Evolutionary conservation across 2,113 vertebrate genomes (phyloP).

Genomic region (Cyprinus carpio): DNA sequence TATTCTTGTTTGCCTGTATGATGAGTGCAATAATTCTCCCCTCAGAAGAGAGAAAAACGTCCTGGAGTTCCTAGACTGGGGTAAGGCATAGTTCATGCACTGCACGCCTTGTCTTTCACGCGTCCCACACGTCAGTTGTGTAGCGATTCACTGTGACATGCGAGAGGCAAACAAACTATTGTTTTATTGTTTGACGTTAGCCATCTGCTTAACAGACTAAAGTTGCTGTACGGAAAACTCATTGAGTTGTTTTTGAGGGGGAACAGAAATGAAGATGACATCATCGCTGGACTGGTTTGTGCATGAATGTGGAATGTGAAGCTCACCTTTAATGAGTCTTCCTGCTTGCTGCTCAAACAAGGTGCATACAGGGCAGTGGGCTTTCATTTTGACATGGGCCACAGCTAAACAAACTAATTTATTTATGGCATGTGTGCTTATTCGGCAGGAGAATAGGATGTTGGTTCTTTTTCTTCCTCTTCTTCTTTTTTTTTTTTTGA

Average conservation of each 20-base stretch:
- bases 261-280: slow-evolving; percentile 54
- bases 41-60: slow-evolving; percentile 96
- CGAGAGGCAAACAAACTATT: slow-evolving; percentile 32
- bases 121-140: slow-evolving; percentile 5
- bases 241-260: slow-evolving; percentile 43
- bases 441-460: not conserved
- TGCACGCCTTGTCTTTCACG: not conserved
- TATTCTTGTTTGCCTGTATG: slow-evolving; percentile 95
- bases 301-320: slow-evolving; percentile 78
- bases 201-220: slow-evolving; percentile 16
- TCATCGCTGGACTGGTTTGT: slow-evolving; percentile 72
- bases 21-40: slow-evolving; percentile 96
- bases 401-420: not conserved
- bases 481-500: not conserved
- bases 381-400: slow-evolving; percentile 66
- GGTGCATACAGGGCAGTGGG: slow-evolving; percentile 51
- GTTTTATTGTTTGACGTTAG: slow-evolving; percentile 58
- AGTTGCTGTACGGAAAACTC: slow-evolving; percentile 17
- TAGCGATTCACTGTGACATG: slow-evolving; percentile 28
- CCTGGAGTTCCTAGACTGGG: slow-evolving; percentile 95
- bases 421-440: not conserved
- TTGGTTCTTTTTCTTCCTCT: not conserved
- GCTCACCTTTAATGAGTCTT: slow-evolving; percentile 69
- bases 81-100: slow-evolving; percentile 75
- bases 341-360: slow-evolving; percentile 10